These are phyloP conservation scores for Melitaea cinxia DNA, from an alignment of 1,140 invertebrate species.

Conservation along the genomic window DNA sequence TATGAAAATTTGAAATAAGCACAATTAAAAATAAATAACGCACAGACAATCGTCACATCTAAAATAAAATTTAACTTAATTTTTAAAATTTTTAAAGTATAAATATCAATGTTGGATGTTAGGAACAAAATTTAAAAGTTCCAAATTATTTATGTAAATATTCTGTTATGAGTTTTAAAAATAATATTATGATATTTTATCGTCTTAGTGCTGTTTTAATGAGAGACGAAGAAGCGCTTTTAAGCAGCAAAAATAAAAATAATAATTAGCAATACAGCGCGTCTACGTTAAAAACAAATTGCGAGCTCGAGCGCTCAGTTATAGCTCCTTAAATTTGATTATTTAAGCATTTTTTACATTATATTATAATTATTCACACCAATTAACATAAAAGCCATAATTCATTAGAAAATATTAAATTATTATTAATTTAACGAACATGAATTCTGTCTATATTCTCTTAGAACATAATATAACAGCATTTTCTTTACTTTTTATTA, in stretches of 20 bases:
- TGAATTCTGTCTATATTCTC: too few species aligned
- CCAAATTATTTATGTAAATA: background rate
- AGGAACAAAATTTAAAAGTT: background rate
- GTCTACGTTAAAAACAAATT: background rate
- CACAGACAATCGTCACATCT: too few species aligned
- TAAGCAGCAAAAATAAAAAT: background rate
- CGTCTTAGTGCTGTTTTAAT: background rate
- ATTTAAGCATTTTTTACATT: background rate
- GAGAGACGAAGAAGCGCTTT: background rate
- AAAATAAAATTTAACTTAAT: background rate
- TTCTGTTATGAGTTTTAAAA: background rate
- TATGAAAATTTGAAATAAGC: too few species aligned
- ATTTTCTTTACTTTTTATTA: too few species aligned
- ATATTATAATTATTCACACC: background rate
- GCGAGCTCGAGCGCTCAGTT: background rate
- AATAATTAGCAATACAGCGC: conserved; percentile 4
- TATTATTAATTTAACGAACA: background rate
- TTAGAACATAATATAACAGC: too few species aligned
- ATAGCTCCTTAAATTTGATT: too few species aligned
- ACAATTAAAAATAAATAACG: too few species aligned
- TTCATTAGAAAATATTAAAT: background rate
- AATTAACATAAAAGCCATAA: background rate
- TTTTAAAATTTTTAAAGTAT: background rate
- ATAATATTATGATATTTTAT: background rate
- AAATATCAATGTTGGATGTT: too few species aligned